Percentiles rank a stretch among this genome's conserved stretches.
These are phyloP conservation scores for Madoqua kirkii DNA, from an alignment of 2,113 vertebrate genomes.

Conservation along the genomic window DNA sequence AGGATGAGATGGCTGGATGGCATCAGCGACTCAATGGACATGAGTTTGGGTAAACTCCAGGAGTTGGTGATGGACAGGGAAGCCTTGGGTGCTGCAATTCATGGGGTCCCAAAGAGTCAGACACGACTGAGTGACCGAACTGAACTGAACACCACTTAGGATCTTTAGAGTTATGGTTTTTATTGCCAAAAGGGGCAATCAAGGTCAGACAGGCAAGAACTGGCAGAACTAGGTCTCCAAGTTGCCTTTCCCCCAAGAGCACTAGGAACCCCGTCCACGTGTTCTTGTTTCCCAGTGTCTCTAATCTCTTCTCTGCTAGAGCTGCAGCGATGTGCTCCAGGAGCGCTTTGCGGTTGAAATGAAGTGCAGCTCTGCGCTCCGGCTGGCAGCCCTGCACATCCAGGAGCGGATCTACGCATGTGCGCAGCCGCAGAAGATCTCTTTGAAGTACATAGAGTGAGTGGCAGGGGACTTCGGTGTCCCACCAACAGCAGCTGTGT, in stretches of 20 bases:
- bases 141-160: not conserved
- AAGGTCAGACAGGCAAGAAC: not conserved
- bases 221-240: not conserved
- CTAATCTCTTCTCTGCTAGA: constrained; percentile 79
- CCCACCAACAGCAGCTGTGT: not conserved
- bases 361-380: constrained; percentile 94
- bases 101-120: too few relatives aligned
- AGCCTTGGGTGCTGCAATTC: too few relatives aligned
- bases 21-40: too few relatives aligned
- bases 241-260: not conserved
- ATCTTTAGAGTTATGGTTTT: not conserved
- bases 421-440: constrained; percentile 92
- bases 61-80: too few relatives aligned
- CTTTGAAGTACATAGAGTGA: constrained; percentile 96
- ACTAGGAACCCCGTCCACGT: not conserved
- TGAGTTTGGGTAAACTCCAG: too few relatives aligned
- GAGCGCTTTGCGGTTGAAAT: constrained; percentile 97
- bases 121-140: too few relatives aligned
- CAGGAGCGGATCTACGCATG: constrained; percentile 93
- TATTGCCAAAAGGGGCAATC: not conserved
- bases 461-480: constrained; percentile 61
- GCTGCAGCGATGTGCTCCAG: constrained; percentile 95
- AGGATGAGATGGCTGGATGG: too few relatives aligned
- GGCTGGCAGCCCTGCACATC: constrained; percentile 95
- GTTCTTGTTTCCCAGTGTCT: not conserved